Conservation (phyloP, 2,113 vertebrate species). For the Paramisgurnus dabryanus region DNA sequence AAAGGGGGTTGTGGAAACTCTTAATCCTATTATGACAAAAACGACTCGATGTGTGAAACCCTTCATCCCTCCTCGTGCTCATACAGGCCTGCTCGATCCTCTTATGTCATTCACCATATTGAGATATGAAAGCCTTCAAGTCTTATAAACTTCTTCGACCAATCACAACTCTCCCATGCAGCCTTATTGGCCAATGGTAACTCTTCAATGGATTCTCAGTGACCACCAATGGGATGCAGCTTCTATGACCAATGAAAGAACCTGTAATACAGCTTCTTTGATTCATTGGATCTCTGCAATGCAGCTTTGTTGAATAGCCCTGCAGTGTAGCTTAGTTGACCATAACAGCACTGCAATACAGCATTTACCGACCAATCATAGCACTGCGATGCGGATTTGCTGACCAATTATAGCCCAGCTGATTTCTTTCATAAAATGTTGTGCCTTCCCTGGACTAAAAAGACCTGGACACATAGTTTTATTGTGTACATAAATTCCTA, state of each 20-base stretch:
- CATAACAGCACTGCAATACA: neutral
- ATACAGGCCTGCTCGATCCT: constrained; percentile 64
- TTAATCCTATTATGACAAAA: constrained; percentile 67
- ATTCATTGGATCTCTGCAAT: neutral
- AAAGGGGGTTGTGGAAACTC: constrained; percentile 54
- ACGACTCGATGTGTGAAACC: constrained; percentile 31
- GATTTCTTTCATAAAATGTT: too few relatives aligned
- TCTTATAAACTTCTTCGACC: constrained; percentile 49
- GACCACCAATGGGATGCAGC: neutral
- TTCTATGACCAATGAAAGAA: neutral
- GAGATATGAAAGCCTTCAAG: constrained; percentile 59
- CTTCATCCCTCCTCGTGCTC: constrained; percentile 51
- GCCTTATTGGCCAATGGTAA: neutral
- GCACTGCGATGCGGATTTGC: too few relatives aligned
- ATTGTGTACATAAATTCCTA: neutral
- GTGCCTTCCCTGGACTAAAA: too few relatives aligned
- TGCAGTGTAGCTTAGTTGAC: neutral
- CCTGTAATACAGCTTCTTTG: too few relatives aligned
- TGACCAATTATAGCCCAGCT: too few relatives aligned
- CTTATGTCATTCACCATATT: constrained; percentile 61
- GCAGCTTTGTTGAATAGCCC: too few relatives aligned
- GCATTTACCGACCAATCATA: too few relatives aligned
- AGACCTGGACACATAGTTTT: too few relatives aligned
- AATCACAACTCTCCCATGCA: neutral
- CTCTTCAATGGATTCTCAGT: neutral